These are phyloP conservation scores for Allophyes oxyacanthae DNA, from an alignment of 2,888 invertebrate species.

Conservation along the genomic window DNA sequence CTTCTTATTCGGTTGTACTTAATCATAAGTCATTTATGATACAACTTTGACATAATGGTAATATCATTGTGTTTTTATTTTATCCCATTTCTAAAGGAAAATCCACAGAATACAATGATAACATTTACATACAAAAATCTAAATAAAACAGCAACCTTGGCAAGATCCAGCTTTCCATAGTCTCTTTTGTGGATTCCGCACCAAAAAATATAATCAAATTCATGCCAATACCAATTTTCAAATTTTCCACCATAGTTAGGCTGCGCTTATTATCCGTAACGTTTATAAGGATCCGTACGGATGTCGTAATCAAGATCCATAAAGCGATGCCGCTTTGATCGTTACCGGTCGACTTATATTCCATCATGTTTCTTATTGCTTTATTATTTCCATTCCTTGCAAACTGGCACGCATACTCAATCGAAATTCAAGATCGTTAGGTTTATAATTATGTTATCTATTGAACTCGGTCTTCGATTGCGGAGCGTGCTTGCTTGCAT, in stretches of 20 bases:
- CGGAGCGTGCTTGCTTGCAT: constrained; percentile 40
- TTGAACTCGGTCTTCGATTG: constrained; percentile 24
- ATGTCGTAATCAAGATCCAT: constrained; percentile 49
- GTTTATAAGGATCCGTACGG: constrained; percentile 32
- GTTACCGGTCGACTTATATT: constrained; percentile 28
- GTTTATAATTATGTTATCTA: constrained; percentile 43
- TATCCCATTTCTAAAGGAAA: no score
- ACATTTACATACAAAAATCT: no score
- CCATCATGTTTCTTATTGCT: constrained; percentile 21
- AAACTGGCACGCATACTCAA: constrained; percentile 33
- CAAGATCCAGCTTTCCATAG: no score
- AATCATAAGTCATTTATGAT: constrained; percentile 15
- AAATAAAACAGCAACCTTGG: no score
- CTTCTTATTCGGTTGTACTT: constrained; percentile 8
- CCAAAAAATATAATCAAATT: background rate
- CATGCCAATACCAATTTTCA: background rate
- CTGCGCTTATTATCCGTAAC: constrained; percentile 28
- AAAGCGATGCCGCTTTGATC: constrained; percentile 40
- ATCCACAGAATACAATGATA: no score
- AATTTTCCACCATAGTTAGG: constrained; percentile 13
- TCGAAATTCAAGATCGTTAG: constrained; percentile 34
- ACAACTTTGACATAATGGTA: constrained; percentile 4
- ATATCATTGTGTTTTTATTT: no score
- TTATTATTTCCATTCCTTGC: constrained; percentile 50
- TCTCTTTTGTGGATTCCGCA: background rate